These are phyloP conservation scores for Muntiacus reevesi DNA, from an alignment of 2,113 vertebrate species.

Conservation along the genomic window DNA sequence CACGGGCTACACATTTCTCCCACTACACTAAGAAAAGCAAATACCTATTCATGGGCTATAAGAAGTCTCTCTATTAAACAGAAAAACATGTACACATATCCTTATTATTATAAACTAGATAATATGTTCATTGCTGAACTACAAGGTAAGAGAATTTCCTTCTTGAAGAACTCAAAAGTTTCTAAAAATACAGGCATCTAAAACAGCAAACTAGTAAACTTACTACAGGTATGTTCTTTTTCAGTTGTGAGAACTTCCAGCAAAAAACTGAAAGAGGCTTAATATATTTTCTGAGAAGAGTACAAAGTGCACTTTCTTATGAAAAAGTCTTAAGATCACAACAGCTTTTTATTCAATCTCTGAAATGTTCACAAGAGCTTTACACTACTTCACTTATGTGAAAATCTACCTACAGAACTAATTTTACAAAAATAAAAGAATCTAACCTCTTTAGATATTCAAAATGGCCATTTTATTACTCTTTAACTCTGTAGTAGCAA, in stretches of 20 bases:
- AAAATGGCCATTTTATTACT: not conserved
- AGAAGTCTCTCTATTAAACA: not conserved
- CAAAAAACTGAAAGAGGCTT: not conserved
- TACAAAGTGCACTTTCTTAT: not conserved
- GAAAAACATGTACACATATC: not conserved
- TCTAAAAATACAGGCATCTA: not conserved
- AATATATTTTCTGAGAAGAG: not conserved
- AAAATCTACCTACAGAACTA: not conserved
- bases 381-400: not conserved
- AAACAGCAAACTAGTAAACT: not conserved
- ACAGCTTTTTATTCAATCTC: not conserved
- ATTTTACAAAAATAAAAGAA: constrained; percentile 13
- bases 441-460: not conserved
- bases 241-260: not conserved
- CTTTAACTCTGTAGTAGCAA: not conserved
- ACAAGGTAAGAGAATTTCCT: not conserved
- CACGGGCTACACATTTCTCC: not conserved
- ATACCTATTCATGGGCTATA: not conserved
- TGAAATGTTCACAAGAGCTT: not conserved
- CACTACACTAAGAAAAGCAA: not conserved
- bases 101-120: not conserved
- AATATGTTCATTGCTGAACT: not conserved
- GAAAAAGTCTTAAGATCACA: constrained; percentile 1
- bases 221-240: not conserved
- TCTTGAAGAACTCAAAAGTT: not conserved